phyloP scores from a whole-genome alignment of 35 echinoderm and acorn worm genomes.

The Ophiothrix spiculata region DNA sequence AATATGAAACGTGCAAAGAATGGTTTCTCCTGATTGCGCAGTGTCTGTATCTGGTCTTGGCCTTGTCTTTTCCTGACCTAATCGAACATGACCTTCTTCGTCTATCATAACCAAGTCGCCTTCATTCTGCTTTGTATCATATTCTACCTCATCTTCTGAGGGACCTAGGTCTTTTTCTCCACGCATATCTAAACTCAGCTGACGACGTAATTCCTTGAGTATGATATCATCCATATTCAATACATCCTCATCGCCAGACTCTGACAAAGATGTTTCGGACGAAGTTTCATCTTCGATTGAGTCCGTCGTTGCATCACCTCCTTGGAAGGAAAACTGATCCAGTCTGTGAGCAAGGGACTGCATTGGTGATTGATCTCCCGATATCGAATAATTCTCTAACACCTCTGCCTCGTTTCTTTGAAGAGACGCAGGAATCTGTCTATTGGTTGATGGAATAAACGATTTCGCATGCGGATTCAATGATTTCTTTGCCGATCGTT shows the following conservation, averaged over 20 bases:
- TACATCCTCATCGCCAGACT: background rate
- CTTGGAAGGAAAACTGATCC: no score
- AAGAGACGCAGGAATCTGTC: no score
- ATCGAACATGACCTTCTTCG: background rate
- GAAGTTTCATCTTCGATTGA: background rate
- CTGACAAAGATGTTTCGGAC: background rate
- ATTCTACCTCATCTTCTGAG: background rate
- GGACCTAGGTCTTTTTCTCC: background rate
- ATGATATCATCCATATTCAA: background rate
- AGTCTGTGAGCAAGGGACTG: no score
- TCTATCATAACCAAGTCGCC: background rate
- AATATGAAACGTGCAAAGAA: background rate
- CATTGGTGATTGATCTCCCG: no score
- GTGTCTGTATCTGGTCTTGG: no score
- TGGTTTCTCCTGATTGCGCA: background rate
- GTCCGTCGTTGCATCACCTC: background rate
- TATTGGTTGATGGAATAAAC: no score
- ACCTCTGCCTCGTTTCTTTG: no score
- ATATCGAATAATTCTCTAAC: no score
- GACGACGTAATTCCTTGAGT: background rate
- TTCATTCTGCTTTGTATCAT: background rate
- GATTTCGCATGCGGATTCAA: background rate
- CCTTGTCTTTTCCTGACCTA: background rate
- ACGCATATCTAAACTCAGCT: background rate
- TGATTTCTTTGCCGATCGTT: background rate